Evolutionary conservation across 2,113 vertebrate species (phyloP).

Genomic region (Amphiprion ocellaris): DNA sequence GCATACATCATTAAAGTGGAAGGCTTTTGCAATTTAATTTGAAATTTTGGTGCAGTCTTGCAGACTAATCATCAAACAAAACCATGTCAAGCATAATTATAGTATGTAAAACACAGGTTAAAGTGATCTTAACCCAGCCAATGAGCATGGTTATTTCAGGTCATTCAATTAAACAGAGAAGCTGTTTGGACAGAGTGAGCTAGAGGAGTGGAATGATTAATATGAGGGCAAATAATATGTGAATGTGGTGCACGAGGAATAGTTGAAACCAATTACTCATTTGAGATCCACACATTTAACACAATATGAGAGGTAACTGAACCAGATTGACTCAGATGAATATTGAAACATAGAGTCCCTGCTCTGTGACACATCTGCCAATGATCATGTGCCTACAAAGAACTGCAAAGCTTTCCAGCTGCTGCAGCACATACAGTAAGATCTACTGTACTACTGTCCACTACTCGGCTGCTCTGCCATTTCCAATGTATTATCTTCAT

Average conservation of each 20-base stretch:
- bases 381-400: conserved; percentile 29
- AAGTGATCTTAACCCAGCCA: conserved; percentile 66
- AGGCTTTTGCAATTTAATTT: conserved; percentile 63
- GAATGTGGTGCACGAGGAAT: conserved; percentile 33
- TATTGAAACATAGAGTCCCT: conserved; percentile 34
- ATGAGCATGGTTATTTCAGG: conserved; percentile 60
- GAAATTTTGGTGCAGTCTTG: conserved; percentile 47
- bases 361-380: conserved; percentile 14
- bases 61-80: conserved; percentile 75
- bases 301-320: not conserved
- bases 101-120: conserved; percentile 67
- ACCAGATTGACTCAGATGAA: conserved; percentile 16
- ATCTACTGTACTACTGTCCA: conserved; percentile 63
- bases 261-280: conserved; percentile 42
- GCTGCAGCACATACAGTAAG: conserved; percentile 36
- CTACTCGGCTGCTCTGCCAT: conserved; percentile 54
- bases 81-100: conserved; percentile 71
- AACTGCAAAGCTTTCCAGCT: conserved; percentile 38
- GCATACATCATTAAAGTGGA: conserved; percentile 56
- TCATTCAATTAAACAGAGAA: conserved; percentile 64
- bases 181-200: conserved; percentile 50
- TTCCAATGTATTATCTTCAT: conserved; percentile 71
- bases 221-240: conserved; percentile 50
- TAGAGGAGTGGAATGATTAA: conserved; percentile 56
- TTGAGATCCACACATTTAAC: conserved; percentile 32